These are phyloP conservation scores for Xenus cinereus DNA, from an alignment of 2,113 vertebrate genomes.

Conservation along the genomic window DNA sequence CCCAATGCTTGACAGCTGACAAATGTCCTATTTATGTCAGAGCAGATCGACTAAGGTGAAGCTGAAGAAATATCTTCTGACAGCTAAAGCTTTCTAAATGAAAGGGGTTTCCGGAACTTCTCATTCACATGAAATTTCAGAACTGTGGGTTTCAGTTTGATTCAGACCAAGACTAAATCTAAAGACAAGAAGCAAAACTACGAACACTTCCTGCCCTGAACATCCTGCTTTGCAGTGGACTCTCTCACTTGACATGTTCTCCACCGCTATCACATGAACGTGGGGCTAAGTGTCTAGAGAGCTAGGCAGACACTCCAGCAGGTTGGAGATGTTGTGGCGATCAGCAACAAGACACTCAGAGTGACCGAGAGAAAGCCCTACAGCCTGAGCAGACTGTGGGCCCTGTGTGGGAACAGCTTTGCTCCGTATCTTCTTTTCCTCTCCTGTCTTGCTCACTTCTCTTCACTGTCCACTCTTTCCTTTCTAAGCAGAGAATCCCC, in stretches of 20 bases:
- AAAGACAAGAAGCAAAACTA: not conserved
- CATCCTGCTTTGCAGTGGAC: not conserved
- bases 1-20: not conserved
- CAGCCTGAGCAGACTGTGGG: not conserved
- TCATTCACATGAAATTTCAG: not conserved
- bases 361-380: not conserved
- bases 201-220: not conserved
- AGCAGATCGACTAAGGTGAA: not conserved
- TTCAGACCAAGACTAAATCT: not conserved
- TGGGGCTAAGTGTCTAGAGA: not conserved
- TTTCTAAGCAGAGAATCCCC: not conserved
- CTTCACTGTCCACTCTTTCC: not conserved
- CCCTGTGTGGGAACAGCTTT: not conserved
- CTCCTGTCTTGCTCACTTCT: not conserved
- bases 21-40: not conserved
- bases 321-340: accelerated
- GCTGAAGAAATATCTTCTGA: not conserved
- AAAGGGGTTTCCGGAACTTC: not conserved
- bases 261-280: not conserved
- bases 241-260: not conserved
- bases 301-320: not conserved
- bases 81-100: not conserved
- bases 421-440: not conserved
- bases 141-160: not conserved
- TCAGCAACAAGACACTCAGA: not conserved